phyloP scores from a whole-genome alignment of 2,113 vertebrate genomes.

The Lepidothrix coronata region DNA sequence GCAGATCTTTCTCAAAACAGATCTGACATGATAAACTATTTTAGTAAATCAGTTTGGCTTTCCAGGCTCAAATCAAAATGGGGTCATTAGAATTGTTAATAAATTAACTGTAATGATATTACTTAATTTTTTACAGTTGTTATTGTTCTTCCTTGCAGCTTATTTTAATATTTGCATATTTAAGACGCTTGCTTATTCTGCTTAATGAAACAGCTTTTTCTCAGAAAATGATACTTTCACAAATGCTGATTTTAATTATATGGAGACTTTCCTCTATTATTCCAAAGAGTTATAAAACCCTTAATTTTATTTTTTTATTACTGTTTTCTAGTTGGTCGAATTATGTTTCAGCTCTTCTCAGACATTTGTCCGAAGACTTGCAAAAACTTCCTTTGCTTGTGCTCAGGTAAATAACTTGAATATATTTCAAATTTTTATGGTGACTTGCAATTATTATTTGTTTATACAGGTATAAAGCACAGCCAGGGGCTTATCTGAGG shows the following conservation, averaged over 20 bases:
- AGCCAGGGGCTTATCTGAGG: background rate
- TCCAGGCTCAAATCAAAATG: background rate
- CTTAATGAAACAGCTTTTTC: background rate
- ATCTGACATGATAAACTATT: background rate
- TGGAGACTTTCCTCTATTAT: background rate
- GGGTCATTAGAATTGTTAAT: background rate
- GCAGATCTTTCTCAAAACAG: background rate
- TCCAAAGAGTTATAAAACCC: background rate
- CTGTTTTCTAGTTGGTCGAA: constrained; percentile 87
- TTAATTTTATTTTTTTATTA: background rate
- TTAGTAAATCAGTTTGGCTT: background rate
- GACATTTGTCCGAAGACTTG: constrained; percentile 98
- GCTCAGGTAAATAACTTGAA: constrained; percentile 83
- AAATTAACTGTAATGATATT: background rate
- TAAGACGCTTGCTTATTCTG: background rate
- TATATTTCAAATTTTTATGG: background rate
- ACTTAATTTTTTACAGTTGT: background rate
- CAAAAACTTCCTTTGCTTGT: constrained; percentile 97
- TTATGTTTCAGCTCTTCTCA: constrained; percentile 97
- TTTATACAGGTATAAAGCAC: background rate
- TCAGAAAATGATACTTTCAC: background rate
- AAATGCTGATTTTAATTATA: background rate
- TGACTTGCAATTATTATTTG: background rate
- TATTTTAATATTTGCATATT: background rate
- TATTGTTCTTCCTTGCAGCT: background rate